These are phyloP conservation scores for Crioceris asparagi DNA, from an alignment of 2,888 invertebrate species.

Conservation along the genomic window DNA sequence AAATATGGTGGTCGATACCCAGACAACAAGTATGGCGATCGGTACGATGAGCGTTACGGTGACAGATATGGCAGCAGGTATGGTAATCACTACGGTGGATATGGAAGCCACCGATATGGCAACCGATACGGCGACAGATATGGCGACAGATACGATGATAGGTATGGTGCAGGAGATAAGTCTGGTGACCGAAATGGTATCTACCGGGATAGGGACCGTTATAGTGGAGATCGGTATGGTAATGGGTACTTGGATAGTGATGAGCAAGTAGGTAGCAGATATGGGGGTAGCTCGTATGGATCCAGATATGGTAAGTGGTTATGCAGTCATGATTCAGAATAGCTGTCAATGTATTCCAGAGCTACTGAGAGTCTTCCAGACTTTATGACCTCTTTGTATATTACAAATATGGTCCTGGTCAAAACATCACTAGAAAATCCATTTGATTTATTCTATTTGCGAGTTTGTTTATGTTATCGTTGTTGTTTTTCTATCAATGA, in stretches of 20 bases:
- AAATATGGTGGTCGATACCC: slow-evolving; percentile 18
- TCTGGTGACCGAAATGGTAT: too few relatives aligned
- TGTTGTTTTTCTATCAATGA: too few relatives aligned
- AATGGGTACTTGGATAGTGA: slow-evolving; percentile 17
- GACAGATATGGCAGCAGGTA: slow-evolving; percentile 24
- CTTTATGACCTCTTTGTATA: too few relatives aligned
- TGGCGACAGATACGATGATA: slow-evolving; percentile 24
- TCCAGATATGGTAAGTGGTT: not conserved
- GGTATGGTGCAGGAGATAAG: slow-evolving; percentile 22
- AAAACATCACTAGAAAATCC: too few relatives aligned
- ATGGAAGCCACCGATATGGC: slow-evolving; percentile 28
- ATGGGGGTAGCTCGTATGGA: slow-evolving; percentile 19
- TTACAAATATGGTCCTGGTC: too few relatives aligned
- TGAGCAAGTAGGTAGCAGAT: slow-evolving; percentile 28
- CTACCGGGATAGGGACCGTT: slow-evolving; percentile 19
- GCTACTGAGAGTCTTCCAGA: too few relatives aligned
- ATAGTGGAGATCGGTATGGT: slow-evolving; percentile 25
- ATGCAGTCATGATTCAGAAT: too few relatives aligned
- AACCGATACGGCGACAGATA: slow-evolving; percentile 28
- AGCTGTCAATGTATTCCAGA: too few relatives aligned
- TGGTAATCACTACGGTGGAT: slow-evolving; percentile 20
- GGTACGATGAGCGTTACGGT: slow-evolving; percentile 26
- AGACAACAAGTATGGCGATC: slow-evolving; percentile 15
- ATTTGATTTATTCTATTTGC: too few relatives aligned
- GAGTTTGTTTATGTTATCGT: too few relatives aligned